A percentile compares a stretch with the other conserved stretches of the same genome.
phyloP scores from a whole-genome alignment of 2,113 vertebrate species.

The Pandion haliaetus region DNA sequence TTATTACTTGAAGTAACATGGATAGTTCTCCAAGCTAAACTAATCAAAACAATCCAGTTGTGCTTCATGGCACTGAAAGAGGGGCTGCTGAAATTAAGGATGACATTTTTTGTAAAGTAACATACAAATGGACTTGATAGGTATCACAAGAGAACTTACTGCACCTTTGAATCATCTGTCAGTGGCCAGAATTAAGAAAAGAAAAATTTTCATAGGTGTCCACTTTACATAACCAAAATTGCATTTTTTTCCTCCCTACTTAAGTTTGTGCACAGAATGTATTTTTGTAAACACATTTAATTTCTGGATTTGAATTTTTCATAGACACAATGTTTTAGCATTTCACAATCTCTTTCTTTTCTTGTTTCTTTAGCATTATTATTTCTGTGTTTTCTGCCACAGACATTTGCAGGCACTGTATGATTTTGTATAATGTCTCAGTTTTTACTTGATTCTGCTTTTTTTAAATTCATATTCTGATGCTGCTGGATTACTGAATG shows the following conservation, averaged over 20 bases:
- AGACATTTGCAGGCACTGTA: neutral
- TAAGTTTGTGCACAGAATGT: neutral
- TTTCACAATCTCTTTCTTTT: neutral
- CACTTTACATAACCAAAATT: neutral
- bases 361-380: neutral
- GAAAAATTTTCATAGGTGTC: neutral
- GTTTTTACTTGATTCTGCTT: neutral
- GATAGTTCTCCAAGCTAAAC: neutral
- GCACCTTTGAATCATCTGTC: neutral
- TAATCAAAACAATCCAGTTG: neutral
- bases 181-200: neutral
- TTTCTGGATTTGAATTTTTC: neutral
- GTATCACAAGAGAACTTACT: neutral
- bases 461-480: neutral
- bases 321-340: neutral
- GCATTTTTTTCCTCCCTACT: neutral
- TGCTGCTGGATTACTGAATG: neutral
- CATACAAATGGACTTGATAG: neutral
- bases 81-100: neutral
- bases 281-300: neutral
- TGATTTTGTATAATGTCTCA: neutral
- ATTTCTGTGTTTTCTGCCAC: neutral
- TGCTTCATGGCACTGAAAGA: neutral
- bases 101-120: neutral
- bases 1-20: neutral